Percentiles rank a stretch among this genome's conserved stretches.
Evolutionary conservation across 2,113 vertebrate genomes (phyloP).

Genomic region (Thermophis baileyi): DNA sequence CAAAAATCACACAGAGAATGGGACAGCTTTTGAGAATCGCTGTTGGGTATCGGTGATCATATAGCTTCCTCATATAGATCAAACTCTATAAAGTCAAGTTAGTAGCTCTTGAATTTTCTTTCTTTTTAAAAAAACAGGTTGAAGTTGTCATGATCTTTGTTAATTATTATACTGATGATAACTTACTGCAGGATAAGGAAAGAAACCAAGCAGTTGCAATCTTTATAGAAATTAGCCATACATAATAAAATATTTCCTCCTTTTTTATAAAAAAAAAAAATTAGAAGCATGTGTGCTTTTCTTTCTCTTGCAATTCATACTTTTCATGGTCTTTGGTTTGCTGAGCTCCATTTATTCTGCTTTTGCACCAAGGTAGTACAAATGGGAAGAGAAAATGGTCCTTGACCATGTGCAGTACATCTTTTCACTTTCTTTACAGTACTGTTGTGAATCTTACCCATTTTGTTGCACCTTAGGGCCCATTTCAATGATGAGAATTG

Average conservation of each 20-base stretch:
- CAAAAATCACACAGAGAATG: neutral
- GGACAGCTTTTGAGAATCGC: neutral
- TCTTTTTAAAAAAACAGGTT: neutral
- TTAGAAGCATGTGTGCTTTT: neutral
- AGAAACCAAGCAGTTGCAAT: neutral
- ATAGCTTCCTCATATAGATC: neutral
- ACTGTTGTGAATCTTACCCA: constrained; percentile 46
- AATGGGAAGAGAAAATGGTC: neutral
- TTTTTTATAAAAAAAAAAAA: neutral
- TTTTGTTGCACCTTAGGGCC: constrained; percentile 62
- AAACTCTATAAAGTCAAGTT: neutral
- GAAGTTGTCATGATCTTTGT: neutral
- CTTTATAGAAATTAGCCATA: neutral
- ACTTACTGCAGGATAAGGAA: neutral
- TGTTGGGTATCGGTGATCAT: neutral
- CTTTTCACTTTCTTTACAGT: constrained; percentile 30
- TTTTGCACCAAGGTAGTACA: neutral
- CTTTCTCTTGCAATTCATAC: neutral
- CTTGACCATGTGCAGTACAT: neutral
- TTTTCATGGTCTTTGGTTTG: neutral
- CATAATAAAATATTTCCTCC: neutral
- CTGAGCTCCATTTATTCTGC: neutral
- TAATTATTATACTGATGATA: neutral
- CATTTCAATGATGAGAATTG: constrained; percentile 64
- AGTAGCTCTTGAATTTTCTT: neutral